A percentile compares a stretch with the other conserved stretches of the same genome.
These are phyloP conservation scores for Thamnophis elegans DNA, from an alignment of 2,797 vertebrate genomes.

Conservation along the genomic window DNA sequence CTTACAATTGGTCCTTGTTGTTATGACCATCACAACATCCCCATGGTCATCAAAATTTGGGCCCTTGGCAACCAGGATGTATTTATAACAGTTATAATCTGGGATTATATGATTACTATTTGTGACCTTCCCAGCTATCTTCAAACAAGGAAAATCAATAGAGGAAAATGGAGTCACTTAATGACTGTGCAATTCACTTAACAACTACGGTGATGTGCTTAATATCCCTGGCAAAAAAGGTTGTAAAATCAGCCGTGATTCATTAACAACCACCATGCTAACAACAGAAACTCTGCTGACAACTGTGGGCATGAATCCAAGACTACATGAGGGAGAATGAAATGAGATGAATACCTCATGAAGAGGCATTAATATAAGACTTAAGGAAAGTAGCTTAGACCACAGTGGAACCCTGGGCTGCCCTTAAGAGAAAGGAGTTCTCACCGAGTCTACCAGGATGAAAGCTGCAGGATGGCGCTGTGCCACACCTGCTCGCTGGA, in stretches of 20 bases:
- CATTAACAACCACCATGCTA: neutral
- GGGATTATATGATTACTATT: neutral
- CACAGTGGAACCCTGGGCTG: too few relatives aligned
- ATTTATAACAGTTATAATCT: neutral
- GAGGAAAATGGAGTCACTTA: neutral
- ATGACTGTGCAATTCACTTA: neutral
- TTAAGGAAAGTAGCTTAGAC: neutral
- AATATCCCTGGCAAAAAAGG: neutral
- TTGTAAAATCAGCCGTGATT: neutral
- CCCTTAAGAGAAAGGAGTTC: slow-evolving; percentile 42
- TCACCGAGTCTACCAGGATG: slow-evolving; percentile 85
- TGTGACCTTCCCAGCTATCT: neutral
- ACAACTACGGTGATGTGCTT: neutral
- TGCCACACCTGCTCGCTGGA: slow-evolving; percentile 78
- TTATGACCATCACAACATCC: neutral
- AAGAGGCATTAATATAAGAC: neutral
- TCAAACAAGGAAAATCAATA: neutral
- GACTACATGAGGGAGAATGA: neutral
- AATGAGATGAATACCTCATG: neutral
- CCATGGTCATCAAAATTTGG: neutral
- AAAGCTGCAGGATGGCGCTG: slow-evolving; percentile 76
- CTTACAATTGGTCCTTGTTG: neutral
- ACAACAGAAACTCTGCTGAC: neutral
- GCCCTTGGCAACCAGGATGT: neutral
- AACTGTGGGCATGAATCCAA: neutral